phyloP scores from a whole-genome alignment of 35 echinoderm and acorn worm genomes.

The Anneissia japonica region DNA sequence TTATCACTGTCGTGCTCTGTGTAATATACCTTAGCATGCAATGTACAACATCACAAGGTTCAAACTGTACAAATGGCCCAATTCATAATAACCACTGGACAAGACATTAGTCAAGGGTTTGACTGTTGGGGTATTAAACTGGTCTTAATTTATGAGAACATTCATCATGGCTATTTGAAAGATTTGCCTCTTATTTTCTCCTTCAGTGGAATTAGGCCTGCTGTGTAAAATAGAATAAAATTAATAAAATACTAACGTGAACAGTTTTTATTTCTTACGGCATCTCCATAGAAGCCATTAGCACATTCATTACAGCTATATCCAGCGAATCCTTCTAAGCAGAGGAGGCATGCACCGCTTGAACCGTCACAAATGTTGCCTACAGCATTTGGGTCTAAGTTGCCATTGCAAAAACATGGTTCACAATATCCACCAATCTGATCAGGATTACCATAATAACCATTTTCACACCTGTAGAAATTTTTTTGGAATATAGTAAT shows the following conservation, averaged over 20 bases:
- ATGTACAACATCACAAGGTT: neutral
- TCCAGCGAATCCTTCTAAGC: constrained; percentile 45
- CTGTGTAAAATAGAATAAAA: neutral
- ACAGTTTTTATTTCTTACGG: constrained; percentile 47
- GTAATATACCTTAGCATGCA: neutral
- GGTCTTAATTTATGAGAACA: no score
- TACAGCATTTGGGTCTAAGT: constrained; percentile 43
- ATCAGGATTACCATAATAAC: constrained; percentile 77
- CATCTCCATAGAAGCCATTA: constrained; percentile 77
- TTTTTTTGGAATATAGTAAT: no score
- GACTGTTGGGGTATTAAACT: no score
- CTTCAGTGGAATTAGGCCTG: neutral
- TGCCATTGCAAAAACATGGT: constrained; percentile 71
- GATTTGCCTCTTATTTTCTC: neutral
- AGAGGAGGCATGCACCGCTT: constrained; percentile 58
- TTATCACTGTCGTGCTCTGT: neutral
- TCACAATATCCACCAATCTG: constrained; percentile 41
- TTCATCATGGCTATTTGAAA: neutral
- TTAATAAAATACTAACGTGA: constrained; percentile 38
- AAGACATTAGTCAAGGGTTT: neutral
- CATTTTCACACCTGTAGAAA: constrained; percentile 86
- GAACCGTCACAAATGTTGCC: constrained; percentile 56
- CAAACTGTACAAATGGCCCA: neutral
- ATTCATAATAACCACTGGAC: neutral
- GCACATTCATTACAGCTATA: constrained; percentile 62